Evolutionary conservation across 2,113 vertebrate genomes (phyloP), one percentile per base, ranked within the genome.

Genomic region (Gracilinanus agilis): DNA sequence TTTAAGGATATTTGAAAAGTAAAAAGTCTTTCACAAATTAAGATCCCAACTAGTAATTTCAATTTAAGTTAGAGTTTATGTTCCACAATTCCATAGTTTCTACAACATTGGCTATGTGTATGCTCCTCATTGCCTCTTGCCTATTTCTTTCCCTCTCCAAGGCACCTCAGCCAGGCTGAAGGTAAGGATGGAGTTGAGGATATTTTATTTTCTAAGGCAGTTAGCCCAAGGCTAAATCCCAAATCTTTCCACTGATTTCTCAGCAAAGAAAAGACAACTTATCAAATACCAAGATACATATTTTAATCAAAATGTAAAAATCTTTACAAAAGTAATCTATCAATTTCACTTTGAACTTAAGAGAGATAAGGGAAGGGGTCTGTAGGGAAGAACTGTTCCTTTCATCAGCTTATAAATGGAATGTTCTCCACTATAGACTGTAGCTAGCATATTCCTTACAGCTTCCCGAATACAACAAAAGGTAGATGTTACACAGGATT

Each of bases 211-310:
- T 75, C 44, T 58, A 89, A 89, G n/a, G 53, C 53, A 88, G 55
- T 49, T 53, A 94, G n/a, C 49, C 75, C 92, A 92, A 94, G 89
- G 54, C 61, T 89, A 54, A 90, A 61, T 0, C 44, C 90, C 91
- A 49, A 61, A 54, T 89, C 83, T 61, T 91, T 9, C 24, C 11
- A 27, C n/a, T 91, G 53, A 75, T 75, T 91, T 94, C 53, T 55
- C 34, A 75, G 44, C 53, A 53, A 92, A 92, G 89, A 95, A 91
- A 44, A 61, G 27, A 61, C 10, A 61, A 34, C 27, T 13, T 61
- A 29, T 61, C 10, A 3, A 61, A 56, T n/a, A 89, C 54, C 88
- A 93, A 94, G 54, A 92, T 89, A 90, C 88, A 92, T 56, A 91
- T 3, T 54, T 16, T 27, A 56, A 91, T 75, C 27, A 61, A 92